Base-by-base conservation (phyloP, 2,797 vertebrate species). In the Aphelocoma californica region DNA sequence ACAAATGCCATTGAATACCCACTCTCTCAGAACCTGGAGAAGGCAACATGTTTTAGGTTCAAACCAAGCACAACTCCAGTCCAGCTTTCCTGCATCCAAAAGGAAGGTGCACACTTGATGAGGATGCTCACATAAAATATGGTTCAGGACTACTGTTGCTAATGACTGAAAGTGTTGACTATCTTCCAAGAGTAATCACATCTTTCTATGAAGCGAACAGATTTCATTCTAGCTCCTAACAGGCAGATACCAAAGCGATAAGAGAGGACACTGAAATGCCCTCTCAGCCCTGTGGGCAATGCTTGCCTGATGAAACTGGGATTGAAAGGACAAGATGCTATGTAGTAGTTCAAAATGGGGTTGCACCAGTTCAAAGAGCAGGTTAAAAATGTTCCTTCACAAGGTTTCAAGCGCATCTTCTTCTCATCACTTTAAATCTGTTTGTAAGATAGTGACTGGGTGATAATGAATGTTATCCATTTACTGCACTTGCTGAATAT, bases 401-500 rank as follows among this genome's bases (percentile, higher is more conserved):
- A 64, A 79, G 32, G 36, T 50, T 94, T 83, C 62, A 40, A 60
- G 31, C 17, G 4, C 36, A 67, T 80, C 75, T 60, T 61, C 74
- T 70, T 81, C 78, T 92, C 38, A 88, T 70, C 64, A 38, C 51
- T 90, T 92, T 48, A 80, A 81, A 92, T 72, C 48, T 48, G 19
- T 75, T 74, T 77, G 50, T 58, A 81, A 79, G 86, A 60, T 28
- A 70, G 66, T 70, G 83, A 78, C 87, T 94, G 80, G 47, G 88
- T 95, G 92, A 92, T 96, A 96, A 96, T 91, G 89, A 92, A 84
- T 74, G 83, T 80, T 92, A 85, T 77, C 64, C 69, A 48, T 90
- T 95, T 87, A 73, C 78, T 74, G 38, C 6, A 18, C 53, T 88
- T 86, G 78, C 77, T 89, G 81, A 92, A 88, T 88, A 57, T 65